Base-by-base conservation (phyloP, 2,113 vertebrate genomes). In the Zapus hudsonius region DNA sequence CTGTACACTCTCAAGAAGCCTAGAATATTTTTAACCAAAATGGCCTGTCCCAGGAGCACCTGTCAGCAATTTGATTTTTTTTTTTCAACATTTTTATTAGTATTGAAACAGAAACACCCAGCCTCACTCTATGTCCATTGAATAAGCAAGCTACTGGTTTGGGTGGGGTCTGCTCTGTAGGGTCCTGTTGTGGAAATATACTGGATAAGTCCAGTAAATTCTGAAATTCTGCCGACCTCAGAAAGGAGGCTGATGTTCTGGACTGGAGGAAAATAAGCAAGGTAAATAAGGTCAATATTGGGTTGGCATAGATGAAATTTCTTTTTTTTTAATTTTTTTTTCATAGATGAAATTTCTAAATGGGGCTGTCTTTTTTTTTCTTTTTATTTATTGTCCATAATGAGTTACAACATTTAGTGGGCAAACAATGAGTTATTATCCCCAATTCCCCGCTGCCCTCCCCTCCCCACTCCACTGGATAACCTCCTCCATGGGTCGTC, bases 11-110 rank as follows among this genome's bases (percentile, higher is more conserved):
- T 55, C 63, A 78, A 94, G 79, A 93, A 84, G 31, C 25, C 75
- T 7, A 79, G 70, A 38, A 75, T 92, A 72, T 86, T 95, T 95
- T 84, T 75, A 61, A 91, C 47, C 25, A 91, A 91, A 96, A 89
- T 85, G 64, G n/a, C 64, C 78, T 90, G 87, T 82, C 38, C 38
- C 22, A 29, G 47, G 42, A 94, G 61, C 66, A 94, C 84, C 91
- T 95, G 89, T 91, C 33, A 61, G 57, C 36, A 79, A 55, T 78
- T 74, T 87, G n/a, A 59, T 63, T 33, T 87, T 59, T 10, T 22
- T 72, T 73, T 67, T 29, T 83, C 40, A 67, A 33, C 10, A 23
- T 73, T 84, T 5, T 29, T 74, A 52, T 55, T 67, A 20, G 29
- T 69, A 59, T 78, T 89, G 10, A 92, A 91, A 85, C 4, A 59